A percentile compares a stretch with the other conserved stretches of the same genome.
phyloP scores from a whole-genome alignment of 2,797 vertebrate species.

The Channallabes apus region DNA sequence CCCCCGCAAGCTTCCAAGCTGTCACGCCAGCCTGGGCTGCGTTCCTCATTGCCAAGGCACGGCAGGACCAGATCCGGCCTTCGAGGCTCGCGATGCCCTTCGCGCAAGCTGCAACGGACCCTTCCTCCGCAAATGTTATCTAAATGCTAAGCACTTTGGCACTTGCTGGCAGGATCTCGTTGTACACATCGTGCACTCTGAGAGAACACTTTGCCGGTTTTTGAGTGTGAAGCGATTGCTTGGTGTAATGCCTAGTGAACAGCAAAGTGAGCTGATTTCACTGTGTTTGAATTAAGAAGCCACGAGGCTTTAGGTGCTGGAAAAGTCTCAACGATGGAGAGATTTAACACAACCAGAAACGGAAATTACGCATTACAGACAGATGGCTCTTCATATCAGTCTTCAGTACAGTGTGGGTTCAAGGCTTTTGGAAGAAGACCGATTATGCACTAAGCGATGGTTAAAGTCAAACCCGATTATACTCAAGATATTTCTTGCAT shows the following conservation, averaged over 20 bases:
- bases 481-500: background rate
- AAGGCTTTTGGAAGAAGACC: slow-evolving; percentile 21
- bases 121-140: slow-evolving; percentile 68
- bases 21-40: slow-evolving; percentile 71
- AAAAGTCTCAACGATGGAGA: slow-evolving; percentile 37
- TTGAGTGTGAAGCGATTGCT: slow-evolving; percentile 55
- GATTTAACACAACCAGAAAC: slow-evolving; percentile 38
- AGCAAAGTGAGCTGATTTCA: slow-evolving; percentile 49
- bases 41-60: slow-evolving; percentile 73
- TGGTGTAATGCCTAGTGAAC: slow-evolving; percentile 57
- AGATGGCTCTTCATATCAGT: slow-evolving; percentile 48
- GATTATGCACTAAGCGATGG: slow-evolving; percentile 28
- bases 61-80: slow-evolving; percentile 78
- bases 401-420: slow-evolving; percentile 26
- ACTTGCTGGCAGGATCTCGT: slow-evolving; percentile 54
- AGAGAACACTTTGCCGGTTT: slow-evolving; percentile 55
- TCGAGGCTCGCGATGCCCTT: slow-evolving; percentile 65
- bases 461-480: slow-evolving; percentile 3
- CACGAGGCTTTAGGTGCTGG: slow-evolving; percentile 45
- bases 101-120: slow-evolving; percentile 69
- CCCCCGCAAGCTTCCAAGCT: slow-evolving; percentile 80
- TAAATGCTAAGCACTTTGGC: slow-evolving; percentile 69
- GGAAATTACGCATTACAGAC: slow-evolving; percentile 50
- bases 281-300: slow-evolving; percentile 46
- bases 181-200: slow-evolving; percentile 53